A percentile compares a stretch with the other conserved stretches of the same genome.
phyloP scores from a whole-genome alignment of 2,113 vertebrate species.

The Cheilinus undulatus region DNA sequence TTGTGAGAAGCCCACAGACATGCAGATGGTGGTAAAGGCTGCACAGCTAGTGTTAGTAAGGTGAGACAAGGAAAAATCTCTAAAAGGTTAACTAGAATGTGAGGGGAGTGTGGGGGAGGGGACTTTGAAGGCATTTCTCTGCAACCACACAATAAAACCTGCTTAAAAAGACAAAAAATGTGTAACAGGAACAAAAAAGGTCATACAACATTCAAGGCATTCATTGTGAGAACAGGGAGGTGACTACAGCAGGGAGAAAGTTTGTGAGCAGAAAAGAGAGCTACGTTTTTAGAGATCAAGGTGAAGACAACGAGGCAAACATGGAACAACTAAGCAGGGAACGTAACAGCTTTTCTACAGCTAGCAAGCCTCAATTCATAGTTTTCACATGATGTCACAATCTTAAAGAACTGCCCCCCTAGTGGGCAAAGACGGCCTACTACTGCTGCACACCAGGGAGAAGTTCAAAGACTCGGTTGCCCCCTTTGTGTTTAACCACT shows the following conservation, averaged over 20 bases:
- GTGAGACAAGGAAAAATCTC: slow-evolving; percentile 25
- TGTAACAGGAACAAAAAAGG: slow-evolving; percentile 60
- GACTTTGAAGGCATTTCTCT: slow-evolving; percentile 52
- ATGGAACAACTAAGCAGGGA: not conserved
- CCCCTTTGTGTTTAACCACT: no score
- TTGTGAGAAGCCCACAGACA: slow-evolving; percentile 37
- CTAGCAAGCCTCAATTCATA: no score
- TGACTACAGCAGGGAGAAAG: slow-evolving; percentile 7
- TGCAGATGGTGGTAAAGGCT: slow-evolving; percentile 47
- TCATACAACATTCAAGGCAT: slow-evolving; percentile 48
- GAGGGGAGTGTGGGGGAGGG: slow-evolving; percentile 16
- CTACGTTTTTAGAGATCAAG: slow-evolving; percentile 29
- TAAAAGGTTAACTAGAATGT: slow-evolving; percentile 9
- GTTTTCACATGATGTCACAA: no score
- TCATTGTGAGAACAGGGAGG: slow-evolving; percentile 28
- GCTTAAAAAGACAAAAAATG: slow-evolving; percentile 74
- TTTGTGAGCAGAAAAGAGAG: slow-evolving; percentile 16
- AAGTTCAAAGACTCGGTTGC: no score
- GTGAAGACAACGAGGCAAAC: slow-evolving; percentile 20
- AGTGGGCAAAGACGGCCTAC: no score
- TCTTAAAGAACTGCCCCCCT: no score
- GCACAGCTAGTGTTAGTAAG: slow-evolving; percentile 51
- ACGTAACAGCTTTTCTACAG: no score
- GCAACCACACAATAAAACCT: slow-evolving; percentile 70
- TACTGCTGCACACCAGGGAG: no score